Conservation (phyloP, 1,140 invertebrate species). For the Cecropterus lyciades region DNA sequence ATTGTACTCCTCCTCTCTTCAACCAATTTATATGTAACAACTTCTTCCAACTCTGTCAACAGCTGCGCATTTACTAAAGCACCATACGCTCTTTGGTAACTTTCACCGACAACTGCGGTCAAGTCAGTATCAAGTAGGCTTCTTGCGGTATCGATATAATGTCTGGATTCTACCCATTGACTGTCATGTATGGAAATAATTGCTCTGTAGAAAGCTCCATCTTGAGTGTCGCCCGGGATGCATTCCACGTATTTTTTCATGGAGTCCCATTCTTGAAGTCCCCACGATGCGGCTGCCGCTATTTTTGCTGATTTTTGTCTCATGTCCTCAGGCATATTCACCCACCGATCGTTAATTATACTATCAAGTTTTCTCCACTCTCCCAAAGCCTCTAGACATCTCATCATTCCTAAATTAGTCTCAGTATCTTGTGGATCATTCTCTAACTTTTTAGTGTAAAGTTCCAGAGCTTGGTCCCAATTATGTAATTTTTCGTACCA, state of each 20-base stretch:
- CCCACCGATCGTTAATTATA: conserved; percentile 90
- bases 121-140: conserved; percentile 97
- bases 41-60: conserved; percentile 98
- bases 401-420: conserved; percentile 96
- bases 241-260: conserved; percentile 95
- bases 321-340: conserved; percentile 87
- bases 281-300: conserved; percentile 98
- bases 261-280: conserved; percentile 95
- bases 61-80: conserved; percentile 99
- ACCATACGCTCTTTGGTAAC: conserved; percentile 98
- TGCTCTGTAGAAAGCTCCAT: conserved; percentile 97
- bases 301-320: conserved; percentile 94
- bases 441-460: conserved; percentile 91
- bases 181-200: conserved; percentile 96
- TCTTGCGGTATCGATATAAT: conserved; percentile 94
- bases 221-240: conserved; percentile 94
- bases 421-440: conserved; percentile 90
- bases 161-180: conserved; percentile 90
- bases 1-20: conserved; percentile 94
- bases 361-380: conserved; percentile 96
- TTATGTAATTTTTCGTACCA: conserved; percentile 99
- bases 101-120: conserved; percentile 98
- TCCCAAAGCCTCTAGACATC: conserved; percentile 98
- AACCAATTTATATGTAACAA: conserved; percentile 97
- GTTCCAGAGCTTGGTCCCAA: conserved; percentile 97